A percentile compares a stretch with the other conserved stretches of the same genome.
phyloP scores from a whole-genome alignment of 2,888 invertebrate genomes.

The Eilema sororculum region DNA sequence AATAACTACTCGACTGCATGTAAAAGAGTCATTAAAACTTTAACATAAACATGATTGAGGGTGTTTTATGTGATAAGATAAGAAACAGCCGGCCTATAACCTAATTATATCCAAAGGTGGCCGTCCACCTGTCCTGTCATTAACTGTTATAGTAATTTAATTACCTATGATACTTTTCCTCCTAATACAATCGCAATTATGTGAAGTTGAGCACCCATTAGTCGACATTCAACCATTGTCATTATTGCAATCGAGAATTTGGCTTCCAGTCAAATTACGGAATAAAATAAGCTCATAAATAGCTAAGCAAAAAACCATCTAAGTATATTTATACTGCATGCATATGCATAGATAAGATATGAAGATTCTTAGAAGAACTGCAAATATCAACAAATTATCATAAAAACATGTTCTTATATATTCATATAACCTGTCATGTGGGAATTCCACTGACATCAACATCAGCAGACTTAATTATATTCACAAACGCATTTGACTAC shows the following conservation, averaged over 20 bases:
- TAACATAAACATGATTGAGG: neutral
- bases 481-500: neutral
- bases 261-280: too few species aligned
- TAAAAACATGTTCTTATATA: neutral
- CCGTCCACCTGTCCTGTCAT: neutral
- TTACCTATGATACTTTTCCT: neutral
- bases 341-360: neutral
- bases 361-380: conserved; percentile 7
- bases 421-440: neutral
- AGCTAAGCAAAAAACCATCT: too few species aligned
- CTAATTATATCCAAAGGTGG: neutral
- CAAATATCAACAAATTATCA: neutral
- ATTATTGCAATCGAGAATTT: too few species aligned
- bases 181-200: neutral
- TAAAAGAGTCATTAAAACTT: neutral
- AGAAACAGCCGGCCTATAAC: neutral
- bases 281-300: too few species aligned
- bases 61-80: neutral
- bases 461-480: conserved; percentile 7
- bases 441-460: conserved; percentile 6
- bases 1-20: too few species aligned
- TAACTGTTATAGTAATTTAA: neutral
- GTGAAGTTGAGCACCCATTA: neutral
- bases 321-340: too few species aligned
- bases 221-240: neutral